phyloP scores from a whole-genome alignment of 2,113 vertebrate species.

The Perca fluviatilis region DNA sequence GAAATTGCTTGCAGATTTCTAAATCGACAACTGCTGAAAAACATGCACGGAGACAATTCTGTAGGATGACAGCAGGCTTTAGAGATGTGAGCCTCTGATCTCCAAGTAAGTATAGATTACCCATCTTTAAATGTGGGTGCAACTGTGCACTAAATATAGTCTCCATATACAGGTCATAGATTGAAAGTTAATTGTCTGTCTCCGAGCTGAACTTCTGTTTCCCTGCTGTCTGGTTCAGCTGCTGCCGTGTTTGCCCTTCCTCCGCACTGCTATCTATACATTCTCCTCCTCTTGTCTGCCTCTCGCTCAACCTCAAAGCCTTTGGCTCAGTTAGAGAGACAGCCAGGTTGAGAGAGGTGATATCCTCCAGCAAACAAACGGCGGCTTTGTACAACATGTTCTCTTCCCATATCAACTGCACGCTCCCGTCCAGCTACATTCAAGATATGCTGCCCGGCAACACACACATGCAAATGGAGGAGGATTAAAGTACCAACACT shows the following conservation, averaged over 20 bases:
- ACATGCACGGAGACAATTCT: neutral
- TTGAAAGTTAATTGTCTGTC: constrained; percentile 6
- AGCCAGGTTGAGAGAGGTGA: constrained; percentile 63
- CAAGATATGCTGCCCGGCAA: constrained; percentile 4
- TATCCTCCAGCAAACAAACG: constrained; percentile 71
- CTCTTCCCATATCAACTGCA: constrained; percentile 38
- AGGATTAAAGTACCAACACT: neutral
- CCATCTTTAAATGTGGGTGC: neutral
- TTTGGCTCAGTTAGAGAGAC: constrained; percentile 55
- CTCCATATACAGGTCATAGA: constrained; percentile 4
- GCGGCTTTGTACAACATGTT: constrained; percentile 66
- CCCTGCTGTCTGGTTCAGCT: constrained; percentile 41
- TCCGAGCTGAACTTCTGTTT: constrained; percentile 25
- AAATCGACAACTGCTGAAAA: constrained; percentile 32
- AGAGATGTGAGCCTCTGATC: constrained; percentile 53
- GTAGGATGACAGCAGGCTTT: constrained; percentile 37
- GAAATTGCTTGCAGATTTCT: constrained; percentile 47
- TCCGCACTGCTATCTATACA: constrained; percentile 48
- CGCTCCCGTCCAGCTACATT: constrained; percentile 22
- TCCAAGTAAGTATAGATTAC: constrained; percentile 31
- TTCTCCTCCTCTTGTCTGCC: constrained; percentile 53
- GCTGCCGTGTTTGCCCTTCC: constrained; percentile 42
- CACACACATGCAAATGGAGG: neutral
- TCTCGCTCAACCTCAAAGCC: constrained; percentile 65
- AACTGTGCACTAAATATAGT: constrained; percentile 21